Evolutionary conservation across 2,113 vertebrate species (phyloP).

Genomic region (Phaetusa simplex): DNA sequence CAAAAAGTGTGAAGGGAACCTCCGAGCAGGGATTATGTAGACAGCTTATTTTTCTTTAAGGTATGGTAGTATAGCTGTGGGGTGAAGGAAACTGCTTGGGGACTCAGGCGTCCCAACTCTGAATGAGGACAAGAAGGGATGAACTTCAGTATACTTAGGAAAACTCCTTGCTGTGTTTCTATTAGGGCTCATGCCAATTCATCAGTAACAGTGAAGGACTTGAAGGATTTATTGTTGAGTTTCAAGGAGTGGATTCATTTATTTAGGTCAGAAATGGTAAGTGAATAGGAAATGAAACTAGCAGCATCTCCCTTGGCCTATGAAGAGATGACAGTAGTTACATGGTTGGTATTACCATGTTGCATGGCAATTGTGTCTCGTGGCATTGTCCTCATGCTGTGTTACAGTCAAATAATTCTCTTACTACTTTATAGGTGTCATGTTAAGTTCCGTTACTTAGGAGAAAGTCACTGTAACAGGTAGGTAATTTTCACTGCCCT

Average conservation of each 20-base stretch:
- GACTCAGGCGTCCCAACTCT: not conserved
- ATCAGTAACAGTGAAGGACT: not conserved
- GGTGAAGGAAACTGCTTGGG: not conserved
- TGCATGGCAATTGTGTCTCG: rapidly evolving
- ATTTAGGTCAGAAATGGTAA: not conserved
- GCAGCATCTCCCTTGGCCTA: not conserved
- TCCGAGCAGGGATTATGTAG: not conserved
- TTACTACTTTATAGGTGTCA: not conserved
- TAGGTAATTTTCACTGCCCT: not conserved
- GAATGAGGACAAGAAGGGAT: not conserved
- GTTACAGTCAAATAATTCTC: not conserved
- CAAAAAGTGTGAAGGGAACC: not conserved
- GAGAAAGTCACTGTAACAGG: not conserved
- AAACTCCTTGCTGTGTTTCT: not conserved
- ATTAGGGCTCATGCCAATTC: not conserved
- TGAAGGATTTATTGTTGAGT: not conserved
- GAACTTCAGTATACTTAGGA: not conserved
- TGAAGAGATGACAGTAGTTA: not conserved
- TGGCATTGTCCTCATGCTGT: not conserved
- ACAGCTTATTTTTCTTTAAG: not conserved
- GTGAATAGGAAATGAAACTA: not conserved
- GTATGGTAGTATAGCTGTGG: not conserved
- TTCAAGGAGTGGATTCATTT: not conserved
- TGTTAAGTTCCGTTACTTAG: not conserved
- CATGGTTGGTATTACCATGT: not conserved